Base-by-base conservation (phyloP, 2,797 vertebrate genomes). In the Sebastes taczanowskii region DNA sequence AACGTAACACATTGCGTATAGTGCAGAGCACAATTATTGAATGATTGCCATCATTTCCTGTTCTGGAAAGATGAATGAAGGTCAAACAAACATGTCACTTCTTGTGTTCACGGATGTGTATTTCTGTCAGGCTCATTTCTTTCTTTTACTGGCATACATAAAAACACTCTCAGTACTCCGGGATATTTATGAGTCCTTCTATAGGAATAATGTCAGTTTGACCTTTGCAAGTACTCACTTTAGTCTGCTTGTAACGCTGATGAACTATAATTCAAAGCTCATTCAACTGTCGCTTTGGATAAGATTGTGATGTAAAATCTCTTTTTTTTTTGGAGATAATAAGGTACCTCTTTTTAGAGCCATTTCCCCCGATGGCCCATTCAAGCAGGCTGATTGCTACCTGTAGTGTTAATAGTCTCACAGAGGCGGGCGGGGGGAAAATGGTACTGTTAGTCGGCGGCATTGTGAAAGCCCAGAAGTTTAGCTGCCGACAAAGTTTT, bases 41-140 rank as follows among this genome's bases (percentile, higher is more conserved):
- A 49, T 84, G 60, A 86, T 90, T 80, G 71, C 63, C 23, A 52
- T 83, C 20, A 84, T 86, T 84, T 60, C 4, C 42, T 35, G 23
- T 27, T 56, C 14, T 55, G 32, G 22, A 66, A 65, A 79, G 60
- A 83, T 74, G 64, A 85, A 82, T 78, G 59, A 49, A 83, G 66
- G 71, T 89, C 78, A 76, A 34, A 86, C 34, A 22, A 68, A 77
- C 34, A 58, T 25, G 66, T 70, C 70, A 74, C 61, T 46, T 30
- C 29, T 53, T 60, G 9, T 14, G 8, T 16, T 55, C 58, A 5
- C 42, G 29, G 7, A 29, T 70, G 56, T n/a, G 7, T 34, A 52
- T 62, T 46, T 32, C 32, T 13, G 27, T 67, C 49, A 16, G 49
- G 6, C 30, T 69, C 3, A 53, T 68, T 67, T 6, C 18, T 53